A percentile compares a stretch with the other conserved stretches of the same genome.
phyloP scores from a whole-genome alignment of 2,797 vertebrate species.

The Ciconia nigra region DNA sequence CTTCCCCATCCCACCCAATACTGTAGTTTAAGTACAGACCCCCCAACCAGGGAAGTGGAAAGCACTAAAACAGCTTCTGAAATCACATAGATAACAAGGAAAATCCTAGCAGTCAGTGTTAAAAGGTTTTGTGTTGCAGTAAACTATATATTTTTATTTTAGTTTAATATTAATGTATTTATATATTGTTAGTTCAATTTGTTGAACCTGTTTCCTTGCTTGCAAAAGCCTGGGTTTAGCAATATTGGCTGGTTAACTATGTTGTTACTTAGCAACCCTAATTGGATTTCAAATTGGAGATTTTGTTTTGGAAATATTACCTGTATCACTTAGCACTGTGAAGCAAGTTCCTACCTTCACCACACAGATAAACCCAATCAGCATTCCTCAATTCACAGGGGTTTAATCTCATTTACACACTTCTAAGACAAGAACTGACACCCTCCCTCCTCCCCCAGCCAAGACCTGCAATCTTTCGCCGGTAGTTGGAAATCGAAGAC shows the following conservation, averaged over 20 bases:
- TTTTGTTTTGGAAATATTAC: conserved; percentile 65
- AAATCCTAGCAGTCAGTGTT: not conserved
- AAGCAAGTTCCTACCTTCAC: conserved; percentile 38
- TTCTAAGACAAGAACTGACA: not conserved
- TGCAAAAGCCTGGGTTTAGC: conserved; percentile 43
- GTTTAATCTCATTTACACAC: not conserved
- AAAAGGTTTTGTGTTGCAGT: not conserved
- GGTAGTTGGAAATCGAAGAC: not conserved
- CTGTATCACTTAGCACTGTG: conserved; percentile 37
- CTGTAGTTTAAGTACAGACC: not conserved
- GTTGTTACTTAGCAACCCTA: conserved; percentile 67
- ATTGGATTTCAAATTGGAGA: conserved; percentile 62
- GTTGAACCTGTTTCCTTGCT: conserved; percentile 16
- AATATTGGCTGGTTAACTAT: conserved; percentile 61
- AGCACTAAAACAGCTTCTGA: not conserved
- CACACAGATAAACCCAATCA: conserved; percentile 19
- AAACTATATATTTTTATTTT: not conserved
- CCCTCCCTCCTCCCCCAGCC: not conserved
- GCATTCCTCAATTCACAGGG: not conserved
- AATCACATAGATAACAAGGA: not conserved
- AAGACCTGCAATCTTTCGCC: not conserved
- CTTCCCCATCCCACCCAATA: not conserved
- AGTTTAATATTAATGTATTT: conserved; percentile 38
- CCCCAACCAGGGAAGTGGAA: not conserved
- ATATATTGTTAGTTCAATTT: conserved; percentile 30